Evolutionary conservation across 2,113 vertebrate species (phyloP).

Genomic region (Eurypyga helias): DNA sequence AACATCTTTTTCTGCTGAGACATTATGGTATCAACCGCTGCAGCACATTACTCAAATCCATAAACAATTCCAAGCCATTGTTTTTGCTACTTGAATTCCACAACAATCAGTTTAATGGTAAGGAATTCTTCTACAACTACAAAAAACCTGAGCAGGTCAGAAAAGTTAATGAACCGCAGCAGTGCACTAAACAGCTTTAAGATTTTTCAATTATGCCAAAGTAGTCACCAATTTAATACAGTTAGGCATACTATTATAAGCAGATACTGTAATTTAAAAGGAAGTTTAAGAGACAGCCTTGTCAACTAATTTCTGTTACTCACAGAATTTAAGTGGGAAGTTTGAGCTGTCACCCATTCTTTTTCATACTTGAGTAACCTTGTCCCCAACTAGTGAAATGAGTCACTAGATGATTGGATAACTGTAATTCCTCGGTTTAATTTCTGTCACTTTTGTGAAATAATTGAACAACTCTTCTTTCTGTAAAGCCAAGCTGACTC

Average conservation of each 20-base stretch:
- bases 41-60: background rate
- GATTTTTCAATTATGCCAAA: background rate
- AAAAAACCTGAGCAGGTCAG: background rate
- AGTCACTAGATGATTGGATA: slow-evolving; percentile 2
- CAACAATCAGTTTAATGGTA: background rate
- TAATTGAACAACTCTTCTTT: slow-evolving; percentile 25
- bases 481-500: slow-evolving; percentile 9
- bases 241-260: background rate
- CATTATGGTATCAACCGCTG: background rate
- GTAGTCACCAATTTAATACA: background rate
- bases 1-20: background rate
- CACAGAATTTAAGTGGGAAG: background rate
- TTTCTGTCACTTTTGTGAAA: background rate
- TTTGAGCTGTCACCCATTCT: background rate
- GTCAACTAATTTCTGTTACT: background rate
- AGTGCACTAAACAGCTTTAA: background rate
- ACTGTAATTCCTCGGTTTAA: slow-evolving; percentile 13
- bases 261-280: background rate
- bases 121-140: background rate
- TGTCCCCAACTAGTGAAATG: background rate
- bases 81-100: background rate
- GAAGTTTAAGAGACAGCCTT: background rate
- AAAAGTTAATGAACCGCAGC: background rate
- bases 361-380: background rate
- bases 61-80: background rate